A percentile compares a stretch with the other conserved stretches of the same genome.
Conservation (phyloP, 2,113 vertebrate species). For the Drymodes brunneopygia region DNA sequence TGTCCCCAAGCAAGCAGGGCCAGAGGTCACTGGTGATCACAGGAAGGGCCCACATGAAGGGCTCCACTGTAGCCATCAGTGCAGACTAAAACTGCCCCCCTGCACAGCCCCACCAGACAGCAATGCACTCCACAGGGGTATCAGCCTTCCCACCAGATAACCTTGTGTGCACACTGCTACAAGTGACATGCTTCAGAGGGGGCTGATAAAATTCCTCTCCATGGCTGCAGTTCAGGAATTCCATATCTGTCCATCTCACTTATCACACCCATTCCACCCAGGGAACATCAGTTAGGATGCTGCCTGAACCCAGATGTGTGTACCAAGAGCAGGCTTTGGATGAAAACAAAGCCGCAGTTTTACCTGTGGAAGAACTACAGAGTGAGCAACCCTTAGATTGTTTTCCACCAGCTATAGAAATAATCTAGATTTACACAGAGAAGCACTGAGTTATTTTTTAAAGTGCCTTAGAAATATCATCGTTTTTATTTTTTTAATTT, state of each 20-base stretch:
- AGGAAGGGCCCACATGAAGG: neutral
- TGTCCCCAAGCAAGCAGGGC: fast-evolving
- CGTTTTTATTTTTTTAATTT: neutral
- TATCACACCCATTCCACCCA: neutral
- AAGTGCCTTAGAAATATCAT: neutral
- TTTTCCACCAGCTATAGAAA: neutral
- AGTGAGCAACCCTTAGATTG: neutral
- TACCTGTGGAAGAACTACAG: neutral
- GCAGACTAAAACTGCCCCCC: neutral
- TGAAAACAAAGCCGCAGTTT: neutral
- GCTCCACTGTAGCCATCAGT: fast-evolving
- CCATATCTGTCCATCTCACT: neutral
- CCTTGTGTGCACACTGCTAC: neutral
- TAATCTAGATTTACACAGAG: neutral
- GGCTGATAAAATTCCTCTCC: conserved; percentile 15
- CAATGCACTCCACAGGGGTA: neutral
- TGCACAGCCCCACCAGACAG: neutral
- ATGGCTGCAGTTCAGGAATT: neutral
- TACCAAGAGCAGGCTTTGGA: neutral
- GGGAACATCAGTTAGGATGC: neutral
- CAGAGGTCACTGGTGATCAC: too few species aligned
- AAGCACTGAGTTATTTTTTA: neutral
- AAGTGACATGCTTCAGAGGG: neutral
- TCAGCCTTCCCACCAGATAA: neutral
- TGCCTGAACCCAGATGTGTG: fast-evolving